Conservation (phyloP, 2,888 invertebrate genomes). For the Melieria picta region DNA sequence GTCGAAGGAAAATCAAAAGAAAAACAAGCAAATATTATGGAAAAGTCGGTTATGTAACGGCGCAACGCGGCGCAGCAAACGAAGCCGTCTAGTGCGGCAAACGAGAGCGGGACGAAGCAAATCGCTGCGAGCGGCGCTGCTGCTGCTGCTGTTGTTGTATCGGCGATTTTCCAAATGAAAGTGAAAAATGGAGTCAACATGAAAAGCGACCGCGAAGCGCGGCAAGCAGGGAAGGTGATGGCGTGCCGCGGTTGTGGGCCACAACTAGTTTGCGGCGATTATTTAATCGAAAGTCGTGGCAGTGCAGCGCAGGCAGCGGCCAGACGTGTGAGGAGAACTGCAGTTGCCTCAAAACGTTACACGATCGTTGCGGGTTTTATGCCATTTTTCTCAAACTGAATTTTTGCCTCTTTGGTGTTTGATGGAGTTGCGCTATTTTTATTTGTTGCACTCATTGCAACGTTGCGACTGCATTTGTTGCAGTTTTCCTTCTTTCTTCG, state of each 20-base stretch:
- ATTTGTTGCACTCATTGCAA: constrained; percentile 24
- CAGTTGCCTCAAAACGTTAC: constrained; percentile 6
- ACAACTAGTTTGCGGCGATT: constrained; percentile 10
- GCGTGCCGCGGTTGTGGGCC: neutral
- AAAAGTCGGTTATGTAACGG: constrained; percentile 48
- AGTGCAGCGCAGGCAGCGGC: no score
- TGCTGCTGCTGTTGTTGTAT: neutral
- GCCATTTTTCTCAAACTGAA: neutral
- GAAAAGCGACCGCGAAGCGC: constrained; percentile 1
- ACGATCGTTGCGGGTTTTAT: constrained; percentile 22
- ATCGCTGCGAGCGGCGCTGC: constrained; percentile 4
- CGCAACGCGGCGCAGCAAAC: no score
- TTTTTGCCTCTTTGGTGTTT: neutral
- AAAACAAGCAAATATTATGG: constrained; percentile 41
- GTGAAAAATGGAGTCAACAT: constrained; percentile 52
- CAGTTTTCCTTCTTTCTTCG: neutral
- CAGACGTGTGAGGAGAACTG: neutral
- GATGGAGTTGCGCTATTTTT: neutral
- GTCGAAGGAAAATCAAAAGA: constrained; percentile 36
- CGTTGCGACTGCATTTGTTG: constrained; percentile 13
- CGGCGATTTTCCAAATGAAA: constrained; percentile 24
- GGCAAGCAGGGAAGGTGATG: neutral
- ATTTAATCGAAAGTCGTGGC: neutral
- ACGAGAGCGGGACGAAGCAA: constrained; percentile 29
- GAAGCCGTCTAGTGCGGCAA: no score